Evolutionary conservation across 1,140 invertebrate genomes (phyloP), one percentile per base, ranked within the genome.

Genomic region (Protaetia brevitarsis): DNA sequence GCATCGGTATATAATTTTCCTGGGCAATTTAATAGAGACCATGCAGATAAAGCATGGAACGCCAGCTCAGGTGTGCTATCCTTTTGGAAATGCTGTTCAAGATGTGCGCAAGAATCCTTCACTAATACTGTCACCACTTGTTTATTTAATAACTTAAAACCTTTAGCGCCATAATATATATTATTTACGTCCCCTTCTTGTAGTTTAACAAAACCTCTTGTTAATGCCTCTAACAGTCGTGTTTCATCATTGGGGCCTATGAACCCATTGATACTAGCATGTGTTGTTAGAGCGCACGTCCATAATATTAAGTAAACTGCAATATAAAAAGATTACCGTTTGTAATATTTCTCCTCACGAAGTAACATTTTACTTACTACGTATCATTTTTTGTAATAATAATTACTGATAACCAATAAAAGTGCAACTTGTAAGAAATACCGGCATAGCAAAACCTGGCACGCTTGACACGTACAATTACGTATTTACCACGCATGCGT

Each of bases 251-350:
- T 62, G 16, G 63, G 62, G 6, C 29, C 21, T 57, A 76, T 72
- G 65, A 74, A 75, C 69, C 73, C 74, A 67, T 64, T 66, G 37
- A 76, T 67, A 61, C 73, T 76, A 8, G 65, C 66, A 37, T 69
- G 68, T 31, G 69, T 62, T 26, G 58, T 13, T 26, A 51, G 11
- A 8, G 26, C 16, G 41, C 21, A 51, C 41, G 41, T 51, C 19
- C 21, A 51, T 23, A 51, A 51, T 51, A 51, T 23, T 23, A 51
- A 19, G 41, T 16, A 21, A 51, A 51, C 41, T 51, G 11, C 26
- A 51, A 51, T 23, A 8, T 3, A 51, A 2, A 21, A 51, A 51
- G 26, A 23, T n/a, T 2, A 21, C 26, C 21, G 3, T 7, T 23
- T 21, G 3, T 23, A 5, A 7, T 51, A 23, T 6, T 51, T 23